phyloP scores from a whole-genome alignment of 2,797 vertebrate species.

The Ptychobarbus kaznakovi region DNA sequence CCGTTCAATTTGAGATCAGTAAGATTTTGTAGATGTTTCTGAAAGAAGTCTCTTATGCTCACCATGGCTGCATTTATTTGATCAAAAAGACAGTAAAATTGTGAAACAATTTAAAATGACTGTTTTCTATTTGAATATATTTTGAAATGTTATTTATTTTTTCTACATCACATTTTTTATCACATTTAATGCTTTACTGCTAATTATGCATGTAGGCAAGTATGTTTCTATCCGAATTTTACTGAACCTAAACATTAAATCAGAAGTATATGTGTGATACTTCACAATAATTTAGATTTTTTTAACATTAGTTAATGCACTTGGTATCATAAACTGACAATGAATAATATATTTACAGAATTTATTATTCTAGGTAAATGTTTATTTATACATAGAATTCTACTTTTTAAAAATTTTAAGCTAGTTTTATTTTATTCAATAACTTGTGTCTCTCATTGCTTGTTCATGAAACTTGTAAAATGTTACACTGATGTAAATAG shows the following conservation, averaged over 20 bases:
- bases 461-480: not conserved
- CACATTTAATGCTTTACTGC: too few species aligned
- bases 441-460: not conserved
- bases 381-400: not conserved
- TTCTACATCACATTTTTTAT: too few species aligned
- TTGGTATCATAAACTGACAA: not conserved
- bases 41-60: not conserved
- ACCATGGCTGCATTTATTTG: not conserved
- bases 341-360: not conserved
- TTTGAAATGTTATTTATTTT: not conserved
- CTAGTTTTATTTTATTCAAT: not conserved
- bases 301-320: not conserved
- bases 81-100: not conserved
- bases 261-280: too few species aligned
- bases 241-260: too few species aligned
- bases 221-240: too few species aligned
- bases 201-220: too few species aligned
- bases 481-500: not conserved
- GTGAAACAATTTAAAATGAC: not conserved
- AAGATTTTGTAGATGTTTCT: not conserved
- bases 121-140: not conserved
- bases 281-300: not conserved
- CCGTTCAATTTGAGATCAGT: not conserved
- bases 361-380: not conserved
- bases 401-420: not conserved